Evolutionary conservation across 35 echinoderm and acorn worm genomes (phyloP).

Genomic region (Apostichopus japonicus): DNA sequence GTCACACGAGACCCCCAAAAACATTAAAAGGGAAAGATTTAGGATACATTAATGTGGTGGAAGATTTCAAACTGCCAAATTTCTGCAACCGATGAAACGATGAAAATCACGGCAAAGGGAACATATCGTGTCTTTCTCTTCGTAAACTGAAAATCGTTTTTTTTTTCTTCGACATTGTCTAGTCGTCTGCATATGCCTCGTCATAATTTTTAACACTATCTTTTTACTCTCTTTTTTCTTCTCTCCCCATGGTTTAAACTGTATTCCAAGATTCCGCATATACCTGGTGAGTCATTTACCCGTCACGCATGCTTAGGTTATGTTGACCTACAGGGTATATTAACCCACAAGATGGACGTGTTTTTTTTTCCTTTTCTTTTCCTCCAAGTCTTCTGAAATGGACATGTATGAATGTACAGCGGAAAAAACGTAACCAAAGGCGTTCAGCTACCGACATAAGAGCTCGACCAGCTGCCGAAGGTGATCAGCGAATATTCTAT

Average conservation of each 20-base stretch:
- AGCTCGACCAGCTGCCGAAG: conserved; percentile 32
- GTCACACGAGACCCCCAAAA: too few species aligned
- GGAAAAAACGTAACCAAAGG: conserved; percentile 32
- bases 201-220: not conserved
- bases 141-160: too few species aligned
- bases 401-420: not conserved
- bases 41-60: too few species aligned
- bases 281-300: not conserved
- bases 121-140: too few species aligned
- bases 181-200: too few species aligned
- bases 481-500: conserved; percentile 37
- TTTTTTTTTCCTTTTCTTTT: not conserved
- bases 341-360: not conserved
- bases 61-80: too few species aligned
- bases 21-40: too few species aligned
- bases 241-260: not conserved
- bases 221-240: not conserved
- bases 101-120: too few species aligned
- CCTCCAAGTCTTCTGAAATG: not conserved
- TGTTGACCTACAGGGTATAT: not conserved
- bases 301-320: not conserved
- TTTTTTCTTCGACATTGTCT: too few species aligned
- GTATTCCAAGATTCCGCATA: not conserved
- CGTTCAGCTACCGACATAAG: conserved; percentile 26
- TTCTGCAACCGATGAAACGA: too few species aligned